Percentiles rank a stretch among this genome's conserved stretches.
These are phyloP conservation scores for Erethizon dorsatum DNA, from an alignment of 2,797 vertebrate species.

Conservation along the genomic window DNA sequence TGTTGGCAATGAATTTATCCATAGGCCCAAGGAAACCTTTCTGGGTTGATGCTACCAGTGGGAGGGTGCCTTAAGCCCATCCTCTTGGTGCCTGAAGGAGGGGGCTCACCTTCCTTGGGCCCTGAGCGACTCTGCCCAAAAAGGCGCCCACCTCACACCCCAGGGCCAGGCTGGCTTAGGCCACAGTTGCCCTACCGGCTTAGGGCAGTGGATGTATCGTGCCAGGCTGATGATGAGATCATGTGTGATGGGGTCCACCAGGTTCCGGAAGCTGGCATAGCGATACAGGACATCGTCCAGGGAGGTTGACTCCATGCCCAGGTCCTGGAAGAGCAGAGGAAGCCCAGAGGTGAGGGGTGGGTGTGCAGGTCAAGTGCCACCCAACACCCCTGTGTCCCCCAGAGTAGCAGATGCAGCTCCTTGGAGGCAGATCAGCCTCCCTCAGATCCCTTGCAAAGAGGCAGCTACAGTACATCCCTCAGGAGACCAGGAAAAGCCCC, in stretches of 20 bases:
- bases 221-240: slow-evolving; percentile 99
- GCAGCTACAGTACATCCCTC: neutral
- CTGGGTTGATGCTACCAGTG: neutral
- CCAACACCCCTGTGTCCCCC: neutral
- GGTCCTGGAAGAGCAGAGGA: slow-evolving; percentile 91
- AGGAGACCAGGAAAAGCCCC: neutral
- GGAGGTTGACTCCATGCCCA: slow-evolving; percentile 99
- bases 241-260: slow-evolving; percentile 99
- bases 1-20: neutral
- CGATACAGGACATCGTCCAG: slow-evolving; percentile 98
- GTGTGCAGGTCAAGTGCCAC: neutral
- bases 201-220: slow-evolving; percentile 97
- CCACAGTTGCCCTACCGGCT: slow-evolving; percentile 92
- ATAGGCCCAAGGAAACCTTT: neutral
- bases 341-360: slow-evolving; percentile 47
- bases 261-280: slow-evolving; percentile 98
- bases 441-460: neutral
- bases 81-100: neutral
- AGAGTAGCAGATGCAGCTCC: neutral
- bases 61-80: neutral
- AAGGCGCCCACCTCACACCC: neutral
- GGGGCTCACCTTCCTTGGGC: neutral
- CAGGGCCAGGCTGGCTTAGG: neutral
- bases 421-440: neutral
- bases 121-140: neutral